These are phyloP conservation scores for Anarsia innoxiella DNA, from an alignment of 2,888 invertebrate genomes.

Conservation along the genomic window DNA sequence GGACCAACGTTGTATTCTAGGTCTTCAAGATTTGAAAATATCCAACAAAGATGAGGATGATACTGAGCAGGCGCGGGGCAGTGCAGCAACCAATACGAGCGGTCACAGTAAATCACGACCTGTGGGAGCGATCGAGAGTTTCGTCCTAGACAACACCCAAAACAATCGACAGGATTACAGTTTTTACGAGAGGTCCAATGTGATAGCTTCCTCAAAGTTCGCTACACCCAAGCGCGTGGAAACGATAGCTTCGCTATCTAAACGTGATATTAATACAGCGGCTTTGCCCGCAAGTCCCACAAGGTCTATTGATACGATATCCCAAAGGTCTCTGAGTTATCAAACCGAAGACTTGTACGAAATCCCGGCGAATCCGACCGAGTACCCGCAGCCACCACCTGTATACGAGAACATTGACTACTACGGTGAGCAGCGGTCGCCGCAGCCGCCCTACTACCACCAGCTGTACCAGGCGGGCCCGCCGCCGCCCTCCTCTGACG, in stretches of 20 bases:
- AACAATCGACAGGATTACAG: conserved; percentile 65
- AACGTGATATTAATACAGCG: conserved; percentile 56
- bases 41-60: conserved; percentile 67
- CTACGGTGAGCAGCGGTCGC: conserved; percentile 76
- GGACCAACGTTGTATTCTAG: conserved; percentile 64
- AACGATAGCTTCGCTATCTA: conserved; percentile 69
- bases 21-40: conserved; percentile 70
- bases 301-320: conserved; percentile 75
- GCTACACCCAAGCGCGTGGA: conserved; percentile 85
- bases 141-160: conserved; percentile 73
- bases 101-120: conserved; percentile 68
- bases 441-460: conserved; percentile 79
- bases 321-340: conserved; percentile 74
- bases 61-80: conserved; percentile 69
- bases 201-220: conserved; percentile 85
- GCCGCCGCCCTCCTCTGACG: conserved; percentile 57
- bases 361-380: conserved; percentile 59
- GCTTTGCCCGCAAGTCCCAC: conserved; percentile 73
- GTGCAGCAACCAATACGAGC: conserved; percentile 50
- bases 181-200: conserved; percentile 80
- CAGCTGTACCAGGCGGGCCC: conserved; percentile 65
- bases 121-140: conserved; percentile 80
- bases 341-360: conserved; percentile 65
- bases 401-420: conserved; percentile 91
- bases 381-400: conserved; percentile 55